A percentile compares a stretch with the other conserved stretches of the same genome.
Conservation (phyloP, 2,797 vertebrate genomes). For the Choloepus didactylus region DNA sequence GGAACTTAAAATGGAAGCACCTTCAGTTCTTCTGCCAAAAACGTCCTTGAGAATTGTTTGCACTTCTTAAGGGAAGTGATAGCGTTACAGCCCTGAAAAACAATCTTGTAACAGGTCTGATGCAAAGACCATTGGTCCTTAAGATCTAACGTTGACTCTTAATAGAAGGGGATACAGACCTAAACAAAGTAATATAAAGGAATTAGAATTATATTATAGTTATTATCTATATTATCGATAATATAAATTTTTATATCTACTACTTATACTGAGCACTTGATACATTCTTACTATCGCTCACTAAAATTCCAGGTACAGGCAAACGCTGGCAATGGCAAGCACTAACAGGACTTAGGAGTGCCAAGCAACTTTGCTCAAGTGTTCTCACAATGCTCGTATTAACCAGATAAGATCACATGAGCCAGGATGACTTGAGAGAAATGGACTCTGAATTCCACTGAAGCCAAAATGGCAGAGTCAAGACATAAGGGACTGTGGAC, state of each 20-base stretch:
- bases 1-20: constrained; percentile 21
- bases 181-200: neutral
- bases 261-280: neutral
- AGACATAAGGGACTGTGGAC: neutral
- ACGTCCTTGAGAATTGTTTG: constrained; percentile 13
- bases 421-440: neutral
- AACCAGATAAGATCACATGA: neutral
- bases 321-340: neutral
- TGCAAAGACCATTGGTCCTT: neutral
- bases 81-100: neutral
- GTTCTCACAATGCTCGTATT: neutral
- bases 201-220: constrained; percentile 13
- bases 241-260: neutral
- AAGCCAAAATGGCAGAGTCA: neutral
- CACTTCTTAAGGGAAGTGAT: constrained; percentile 14
- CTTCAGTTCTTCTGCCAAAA: constrained; percentile 27
- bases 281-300: neutral
- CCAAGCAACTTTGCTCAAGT: constrained; percentile 8
- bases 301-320: neutral
- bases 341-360: neutral
- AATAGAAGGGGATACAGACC: neutral
- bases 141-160: constrained; percentile 20
- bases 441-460: neutral
- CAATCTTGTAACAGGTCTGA: neutral
- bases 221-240: constrained; percentile 7